Percentiles rank a stretch among this genome's conserved stretches.
Conservation (phyloP, 2,797 vertebrate genomes). For the Staurois parvus region DNA sequence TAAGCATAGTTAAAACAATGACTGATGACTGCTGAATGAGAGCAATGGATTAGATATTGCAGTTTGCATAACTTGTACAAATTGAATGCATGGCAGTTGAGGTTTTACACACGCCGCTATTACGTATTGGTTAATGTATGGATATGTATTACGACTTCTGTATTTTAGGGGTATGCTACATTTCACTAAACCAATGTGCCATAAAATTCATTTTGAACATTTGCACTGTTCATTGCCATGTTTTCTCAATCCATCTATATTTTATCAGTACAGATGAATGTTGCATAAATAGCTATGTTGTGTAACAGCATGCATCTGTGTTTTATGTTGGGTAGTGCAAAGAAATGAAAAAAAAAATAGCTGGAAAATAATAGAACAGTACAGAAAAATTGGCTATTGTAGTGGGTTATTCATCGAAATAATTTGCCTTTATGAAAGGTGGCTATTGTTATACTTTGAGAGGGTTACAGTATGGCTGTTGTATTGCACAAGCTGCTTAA, state of each 20-base stretch:
- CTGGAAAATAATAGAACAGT: neutral
- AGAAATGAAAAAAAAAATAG: neutral
- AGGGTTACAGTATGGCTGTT: neutral
- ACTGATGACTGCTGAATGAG: neutral
- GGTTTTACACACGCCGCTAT: neutral
- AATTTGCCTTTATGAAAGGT: neutral
- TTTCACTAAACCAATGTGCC: neutral
- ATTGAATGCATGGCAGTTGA: neutral
- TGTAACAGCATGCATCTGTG: neutral
- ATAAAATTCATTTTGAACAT: neutral
- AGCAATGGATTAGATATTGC: neutral
- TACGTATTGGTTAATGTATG: neutral
- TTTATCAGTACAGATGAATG: neutral
- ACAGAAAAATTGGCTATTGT: neutral
- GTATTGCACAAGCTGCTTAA: neutral
- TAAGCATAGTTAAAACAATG: too few relatives aligned
- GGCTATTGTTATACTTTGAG: neutral
- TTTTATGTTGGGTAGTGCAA: neutral
- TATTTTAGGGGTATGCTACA: neutral
- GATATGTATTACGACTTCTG: neutral
- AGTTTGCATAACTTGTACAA: neutral
- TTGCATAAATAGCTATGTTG: neutral
- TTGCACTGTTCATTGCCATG: neutral
- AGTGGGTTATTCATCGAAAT: neutral
- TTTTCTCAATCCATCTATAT: neutral